Percentiles rank a stretch among this genome's conserved stretches.
phyloP scores from a whole-genome alignment of 2,888 invertebrate species.

The Lamellibrachia satsuma region DNA sequence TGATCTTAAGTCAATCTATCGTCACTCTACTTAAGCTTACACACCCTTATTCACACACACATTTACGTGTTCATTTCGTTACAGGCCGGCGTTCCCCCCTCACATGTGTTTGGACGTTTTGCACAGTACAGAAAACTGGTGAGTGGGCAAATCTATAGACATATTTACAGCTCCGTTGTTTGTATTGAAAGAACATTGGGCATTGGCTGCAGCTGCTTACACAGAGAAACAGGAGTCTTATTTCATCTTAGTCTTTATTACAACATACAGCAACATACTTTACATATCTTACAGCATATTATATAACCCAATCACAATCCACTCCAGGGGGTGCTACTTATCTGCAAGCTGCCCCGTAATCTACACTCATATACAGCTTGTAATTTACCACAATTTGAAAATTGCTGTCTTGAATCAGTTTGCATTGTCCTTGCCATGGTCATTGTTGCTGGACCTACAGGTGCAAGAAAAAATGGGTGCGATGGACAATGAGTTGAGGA shows the following conservation, averaged over 20 bases:
- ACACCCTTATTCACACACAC: neutral
- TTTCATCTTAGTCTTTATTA: too few species aligned
- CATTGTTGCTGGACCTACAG: neutral
- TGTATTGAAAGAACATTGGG: too few species aligned
- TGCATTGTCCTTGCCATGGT: neutral
- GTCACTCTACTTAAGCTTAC: neutral
- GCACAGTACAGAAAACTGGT: constrained; percentile 58
- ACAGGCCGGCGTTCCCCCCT: constrained; percentile 35
- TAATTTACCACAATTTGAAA: neutral
- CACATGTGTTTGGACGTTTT: constrained; percentile 52
- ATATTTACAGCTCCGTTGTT: neutral
- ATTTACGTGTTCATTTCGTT: neutral
- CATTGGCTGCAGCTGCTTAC: too few species aligned
- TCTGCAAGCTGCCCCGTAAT: too few species aligned
- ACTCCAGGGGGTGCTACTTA: too few species aligned
- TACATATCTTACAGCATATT: too few species aligned
- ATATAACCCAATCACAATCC: too few species aligned
- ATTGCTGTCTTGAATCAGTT: neutral
- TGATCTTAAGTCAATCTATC: too few species aligned
- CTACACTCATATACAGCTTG: too few species aligned
- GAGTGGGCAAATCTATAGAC: constrained; percentile 5
- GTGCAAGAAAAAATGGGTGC: neutral
- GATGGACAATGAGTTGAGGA: constrained; percentile 39
- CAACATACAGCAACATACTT: too few species aligned
- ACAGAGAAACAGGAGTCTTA: too few species aligned